Conservation (phyloP, 1,140 invertebrate species). For the Drosophila tani region DNA sequence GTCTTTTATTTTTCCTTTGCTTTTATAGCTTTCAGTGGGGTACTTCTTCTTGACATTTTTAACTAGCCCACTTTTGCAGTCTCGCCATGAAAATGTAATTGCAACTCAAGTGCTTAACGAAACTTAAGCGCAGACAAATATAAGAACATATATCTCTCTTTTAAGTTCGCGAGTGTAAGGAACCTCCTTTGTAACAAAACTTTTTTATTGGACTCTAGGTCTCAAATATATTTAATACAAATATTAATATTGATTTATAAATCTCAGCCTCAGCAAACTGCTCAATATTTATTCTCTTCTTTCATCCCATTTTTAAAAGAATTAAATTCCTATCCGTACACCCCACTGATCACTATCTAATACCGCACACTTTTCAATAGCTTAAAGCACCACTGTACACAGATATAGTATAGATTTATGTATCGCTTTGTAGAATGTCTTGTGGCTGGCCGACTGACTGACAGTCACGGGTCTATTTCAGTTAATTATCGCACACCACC, state of each 20-base stretch:
- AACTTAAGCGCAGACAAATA: slow-evolving; percentile 6
- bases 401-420: slow-evolving; percentile 37
- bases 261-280: no score
- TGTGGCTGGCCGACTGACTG: slow-evolving; percentile 51
- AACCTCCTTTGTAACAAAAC: neutral
- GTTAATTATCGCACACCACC: slow-evolving; percentile 76
- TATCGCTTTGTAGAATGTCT: slow-evolving; percentile 45
- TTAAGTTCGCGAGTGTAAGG: neutral
- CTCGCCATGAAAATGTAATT: slow-evolving; percentile 33
- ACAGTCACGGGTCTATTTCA: slow-evolving; percentile 80
- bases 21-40: slow-evolving; percentile 23
- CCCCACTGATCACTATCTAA: neutral
- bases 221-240: neutral
- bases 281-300: no score
- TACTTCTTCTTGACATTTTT: slow-evolving; percentile 39
- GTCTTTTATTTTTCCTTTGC: slow-evolving; percentile 9
- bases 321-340: no score
- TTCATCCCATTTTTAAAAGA: neutral
- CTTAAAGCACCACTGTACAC: slow-evolving; percentile 20
- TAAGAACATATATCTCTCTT: neutral
- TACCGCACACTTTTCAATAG: neutral
- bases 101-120: slow-evolving; percentile 39
- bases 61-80: slow-evolving; percentile 49
- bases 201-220: neutral
- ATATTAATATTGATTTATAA: no score